A percentile compares a stretch with the other conserved stretches of the same genome.
Evolutionary conservation across 1,140 invertebrate genomes (phyloP).

Genomic region (Conus betulinus): DNA sequence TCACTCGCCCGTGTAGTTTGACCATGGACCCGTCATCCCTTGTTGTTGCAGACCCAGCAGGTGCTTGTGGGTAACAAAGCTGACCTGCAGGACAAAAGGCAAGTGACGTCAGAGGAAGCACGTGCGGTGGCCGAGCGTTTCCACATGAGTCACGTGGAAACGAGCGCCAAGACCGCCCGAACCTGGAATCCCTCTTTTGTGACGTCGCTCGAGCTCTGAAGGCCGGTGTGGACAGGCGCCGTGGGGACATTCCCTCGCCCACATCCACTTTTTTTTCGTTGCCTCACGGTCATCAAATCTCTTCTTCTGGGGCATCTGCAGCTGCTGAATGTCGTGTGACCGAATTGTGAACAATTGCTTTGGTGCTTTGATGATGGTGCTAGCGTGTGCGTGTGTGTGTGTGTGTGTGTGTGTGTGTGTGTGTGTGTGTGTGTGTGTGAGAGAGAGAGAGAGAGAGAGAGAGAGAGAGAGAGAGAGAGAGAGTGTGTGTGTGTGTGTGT

Average conservation of each 20-base stretch:
- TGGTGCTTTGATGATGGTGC: too few relatives aligned
- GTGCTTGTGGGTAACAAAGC: slow-evolving; percentile 29
- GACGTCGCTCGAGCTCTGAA: slow-evolving; percentile 7
- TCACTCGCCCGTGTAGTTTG: too few relatives aligned
- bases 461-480: too few relatives aligned
- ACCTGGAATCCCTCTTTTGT: slow-evolving; percentile 14
- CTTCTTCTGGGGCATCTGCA: slow-evolving; percentile 6
- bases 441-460: too few relatives aligned
- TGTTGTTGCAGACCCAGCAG: not conserved
- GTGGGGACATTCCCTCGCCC: too few relatives aligned
- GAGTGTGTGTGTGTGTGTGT: too few relatives aligned
- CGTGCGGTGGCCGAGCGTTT: not conserved
- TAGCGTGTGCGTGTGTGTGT: too few relatives aligned
- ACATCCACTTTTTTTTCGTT: not conserved
- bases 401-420: too few relatives aligned
- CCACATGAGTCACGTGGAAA: slow-evolving; percentile 28
- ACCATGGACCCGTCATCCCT: too few relatives aligned
- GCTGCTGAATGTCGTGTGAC: not conserved
- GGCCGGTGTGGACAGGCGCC: not conserved
- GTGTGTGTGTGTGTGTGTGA: too few relatives aligned
- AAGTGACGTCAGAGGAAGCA: slow-evolving; percentile 11
- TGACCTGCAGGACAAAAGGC: not conserved
- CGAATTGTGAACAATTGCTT: too few relatives aligned
- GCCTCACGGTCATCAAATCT: not conserved
- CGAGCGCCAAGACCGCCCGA: slow-evolving; percentile 26